Evolutionary conservation across 2,888 invertebrate genomes (phyloP).

Genomic region (Iselma pallidipennis): DNA sequence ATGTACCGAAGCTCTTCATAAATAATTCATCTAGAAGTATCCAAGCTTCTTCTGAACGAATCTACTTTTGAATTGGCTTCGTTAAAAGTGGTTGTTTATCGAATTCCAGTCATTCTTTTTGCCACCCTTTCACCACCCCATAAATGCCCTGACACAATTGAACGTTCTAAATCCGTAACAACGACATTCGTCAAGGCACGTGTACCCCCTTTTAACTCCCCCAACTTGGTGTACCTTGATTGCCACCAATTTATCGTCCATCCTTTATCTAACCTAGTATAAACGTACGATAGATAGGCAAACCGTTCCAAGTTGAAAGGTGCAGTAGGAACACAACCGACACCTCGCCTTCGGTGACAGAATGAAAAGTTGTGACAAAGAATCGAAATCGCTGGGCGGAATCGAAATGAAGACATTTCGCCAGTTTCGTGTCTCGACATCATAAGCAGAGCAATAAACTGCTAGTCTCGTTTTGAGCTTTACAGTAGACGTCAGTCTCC

Average conservation of each 20-base stretch:
- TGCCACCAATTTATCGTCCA: conserved; percentile 24
- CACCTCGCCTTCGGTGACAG: conserved; percentile 30
- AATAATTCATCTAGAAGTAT: conserved; percentile 21
- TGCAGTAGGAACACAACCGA: background rate
- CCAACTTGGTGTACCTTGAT: conserved; percentile 21
- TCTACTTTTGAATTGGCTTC: conserved; percentile 26
- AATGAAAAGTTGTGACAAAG: conserved; percentile 50
- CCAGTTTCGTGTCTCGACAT: conserved; percentile 43
- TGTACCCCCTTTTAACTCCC: conserved; percentile 6
- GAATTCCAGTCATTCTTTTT: conserved; percentile 15
- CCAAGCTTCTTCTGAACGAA: conserved; percentile 11
- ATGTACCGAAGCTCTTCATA: background rate
- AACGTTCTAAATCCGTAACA: conserved; percentile 8
- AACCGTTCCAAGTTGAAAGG: conserved; percentile 7
- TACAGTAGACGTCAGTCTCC: background rate
- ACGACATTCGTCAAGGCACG: conserved; percentile 18
- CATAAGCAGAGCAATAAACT: conserved; percentile 39
- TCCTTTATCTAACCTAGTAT: conserved; percentile 17
- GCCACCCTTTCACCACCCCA: conserved; percentile 10
- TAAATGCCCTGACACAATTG: background rate
- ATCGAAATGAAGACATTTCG: conserved; percentile 48
- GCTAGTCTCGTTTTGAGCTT: background rate
- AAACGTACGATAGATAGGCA: conserved; percentile 19
- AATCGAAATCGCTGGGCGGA: conserved; percentile 43
- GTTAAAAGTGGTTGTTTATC: conserved; percentile 28